phyloP scores from a whole-genome alignment of 2,113 vertebrate genomes.

The Rhabdornis inornatus region DNA sequence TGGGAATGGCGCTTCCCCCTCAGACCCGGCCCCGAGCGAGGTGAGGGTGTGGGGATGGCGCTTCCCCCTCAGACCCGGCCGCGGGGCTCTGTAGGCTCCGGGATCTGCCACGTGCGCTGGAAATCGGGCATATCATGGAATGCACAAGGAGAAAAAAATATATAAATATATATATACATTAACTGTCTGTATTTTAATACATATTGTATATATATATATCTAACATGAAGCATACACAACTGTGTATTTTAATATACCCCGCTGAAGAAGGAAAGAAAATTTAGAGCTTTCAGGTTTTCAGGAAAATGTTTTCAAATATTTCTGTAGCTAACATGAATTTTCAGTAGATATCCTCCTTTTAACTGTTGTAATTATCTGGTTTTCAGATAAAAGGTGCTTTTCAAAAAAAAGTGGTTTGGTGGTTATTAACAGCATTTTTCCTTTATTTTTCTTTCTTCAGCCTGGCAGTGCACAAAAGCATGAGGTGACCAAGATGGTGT shows the following conservation, averaged over 20 bases:
- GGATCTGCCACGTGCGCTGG: neutral
- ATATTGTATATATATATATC: no score
- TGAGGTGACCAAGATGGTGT: accelerated
- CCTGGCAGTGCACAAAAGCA: neutral
- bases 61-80: no score
- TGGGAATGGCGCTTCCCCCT: no score
- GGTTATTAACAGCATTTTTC: accelerated
- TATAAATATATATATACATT: no score
- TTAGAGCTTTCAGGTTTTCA: accelerated
- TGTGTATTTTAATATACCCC: neutral
- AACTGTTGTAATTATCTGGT: accelerated
- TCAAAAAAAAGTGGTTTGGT: accelerated
- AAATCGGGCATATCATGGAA: accelerated
- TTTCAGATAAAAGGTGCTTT: accelerated
- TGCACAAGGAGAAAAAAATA: no score
- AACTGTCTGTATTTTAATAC: no score
- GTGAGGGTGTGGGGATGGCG: no score
- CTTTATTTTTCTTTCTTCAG: accelerated
- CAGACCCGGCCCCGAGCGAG: no score
- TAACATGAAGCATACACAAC: no score
- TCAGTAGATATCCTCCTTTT: accelerated
- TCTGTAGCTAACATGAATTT: neutral
- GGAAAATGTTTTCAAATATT: no score
- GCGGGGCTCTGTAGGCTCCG: accelerated
- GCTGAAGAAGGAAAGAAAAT: accelerated